Conservation (phyloP, 2,888 invertebrate species). For the Tetragonisca angustula region DNA sequence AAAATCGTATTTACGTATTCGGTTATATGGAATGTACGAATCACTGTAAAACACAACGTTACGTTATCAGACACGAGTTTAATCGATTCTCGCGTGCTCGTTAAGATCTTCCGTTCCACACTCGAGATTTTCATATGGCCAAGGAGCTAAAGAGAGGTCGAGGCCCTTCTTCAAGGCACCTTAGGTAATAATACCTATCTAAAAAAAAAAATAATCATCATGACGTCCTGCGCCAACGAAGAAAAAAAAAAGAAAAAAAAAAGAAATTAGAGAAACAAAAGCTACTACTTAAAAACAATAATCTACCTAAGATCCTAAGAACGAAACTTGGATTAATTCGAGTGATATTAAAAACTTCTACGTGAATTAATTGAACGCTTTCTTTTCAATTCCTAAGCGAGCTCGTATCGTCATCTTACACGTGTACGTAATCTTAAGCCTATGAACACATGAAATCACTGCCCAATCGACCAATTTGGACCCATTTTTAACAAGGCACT, state of each 20-base stretch:
- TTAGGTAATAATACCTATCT: conserved; percentile 73
- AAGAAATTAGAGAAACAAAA: conserved; percentile 72
- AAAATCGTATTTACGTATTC: neutral
- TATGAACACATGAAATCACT: conserved; percentile 85
- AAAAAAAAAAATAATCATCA: conserved; percentile 63
- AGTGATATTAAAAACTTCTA: conserved; percentile 67
- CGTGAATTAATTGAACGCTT: conserved; percentile 60
- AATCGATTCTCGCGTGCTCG: conserved; percentile 13
- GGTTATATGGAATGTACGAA: conserved; percentile 19
- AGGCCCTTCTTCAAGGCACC: conserved; percentile 79
- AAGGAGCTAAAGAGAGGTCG: conserved; percentile 75
- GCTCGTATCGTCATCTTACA: conserved; percentile 75
- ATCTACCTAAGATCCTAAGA: conserved; percentile 69
- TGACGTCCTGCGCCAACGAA: conserved; percentile 83
- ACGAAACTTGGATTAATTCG: conserved; percentile 68
- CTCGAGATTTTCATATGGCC: conserved; percentile 37
- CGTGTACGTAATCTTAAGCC: conserved; percentile 79
- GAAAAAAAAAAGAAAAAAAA: conserved; percentile 34
- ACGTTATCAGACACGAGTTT: neutral
- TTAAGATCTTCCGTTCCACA: conserved; percentile 15
- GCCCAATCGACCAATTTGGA: conserved; percentile 83
- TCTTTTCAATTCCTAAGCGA: conserved; percentile 70
- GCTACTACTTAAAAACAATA: conserved; percentile 72
- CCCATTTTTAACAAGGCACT: conserved; percentile 81
- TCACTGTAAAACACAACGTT: neutral